phyloP scores from a whole-genome alignment of 2,888 invertebrate species.

The Drosophila mayaguana region DNA sequence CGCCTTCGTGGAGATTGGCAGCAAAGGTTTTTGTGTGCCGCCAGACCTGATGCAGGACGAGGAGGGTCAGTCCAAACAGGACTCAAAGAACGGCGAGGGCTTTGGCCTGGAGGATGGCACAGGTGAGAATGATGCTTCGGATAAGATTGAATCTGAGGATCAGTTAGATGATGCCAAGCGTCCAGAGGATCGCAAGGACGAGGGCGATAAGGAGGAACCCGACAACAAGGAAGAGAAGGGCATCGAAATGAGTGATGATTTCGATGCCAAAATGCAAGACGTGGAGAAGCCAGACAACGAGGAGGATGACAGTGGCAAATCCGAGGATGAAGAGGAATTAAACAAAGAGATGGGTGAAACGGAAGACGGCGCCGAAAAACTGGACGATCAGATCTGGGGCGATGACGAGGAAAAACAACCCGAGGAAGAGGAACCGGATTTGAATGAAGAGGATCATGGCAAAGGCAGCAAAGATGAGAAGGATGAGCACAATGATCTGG shows the following conservation, averaged over 20 bases:
- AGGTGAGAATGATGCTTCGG: slow-evolving; percentile 95
- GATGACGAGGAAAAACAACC: slow-evolving; percentile 93
- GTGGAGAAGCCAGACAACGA: slow-evolving; percentile 88
- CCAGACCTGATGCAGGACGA: slow-evolving; percentile 92
- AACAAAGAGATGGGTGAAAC: slow-evolving; percentile 99
- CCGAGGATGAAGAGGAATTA: slow-evolving; percentile 91
- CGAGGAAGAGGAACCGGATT: slow-evolving; percentile 87
- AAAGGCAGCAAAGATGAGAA: slow-evolving; percentile 92
- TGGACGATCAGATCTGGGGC: slow-evolving; percentile 93
- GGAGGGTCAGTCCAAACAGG: slow-evolving; percentile 86
- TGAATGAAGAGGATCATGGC: slow-evolving; percentile 87
- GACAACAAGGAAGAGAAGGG: slow-evolving; percentile 95
- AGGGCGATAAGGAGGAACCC: slow-evolving; percentile 89
- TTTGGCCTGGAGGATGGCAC: slow-evolving; percentile 96
- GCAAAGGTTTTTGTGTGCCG: slow-evolving; percentile 97
- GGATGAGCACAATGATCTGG: slow-evolving; percentile 85
- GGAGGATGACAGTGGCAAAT: slow-evolving; percentile 87
- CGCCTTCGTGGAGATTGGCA: slow-evolving; percentile 93
- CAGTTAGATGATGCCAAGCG: slow-evolving; percentile 95
- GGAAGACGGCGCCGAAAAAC: slow-evolving; percentile 92
- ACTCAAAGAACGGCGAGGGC: slow-evolving; percentile 89
- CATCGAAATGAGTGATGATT: slow-evolving; percentile 98
- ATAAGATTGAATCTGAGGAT: slow-evolving; percentile 93
- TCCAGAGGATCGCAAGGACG: slow-evolving; percentile 88
- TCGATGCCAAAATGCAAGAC: slow-evolving; percentile 90